Conservation (phyloP, 1,140 invertebrate genomes). For the Macrobrachium nipponense region DNA sequence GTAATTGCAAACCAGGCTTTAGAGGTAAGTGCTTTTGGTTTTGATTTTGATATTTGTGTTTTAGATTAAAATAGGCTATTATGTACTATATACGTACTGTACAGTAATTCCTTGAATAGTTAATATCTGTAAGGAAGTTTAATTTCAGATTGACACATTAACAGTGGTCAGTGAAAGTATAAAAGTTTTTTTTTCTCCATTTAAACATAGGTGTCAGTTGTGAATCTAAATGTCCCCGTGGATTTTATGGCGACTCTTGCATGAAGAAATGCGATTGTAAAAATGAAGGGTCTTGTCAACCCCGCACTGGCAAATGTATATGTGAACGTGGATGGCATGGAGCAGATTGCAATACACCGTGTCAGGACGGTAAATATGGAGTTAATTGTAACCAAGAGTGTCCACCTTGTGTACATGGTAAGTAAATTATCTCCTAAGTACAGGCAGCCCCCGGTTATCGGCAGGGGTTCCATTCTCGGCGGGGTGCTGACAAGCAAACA, state of each 20-base stretch:
- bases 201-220: constrained; percentile 78
- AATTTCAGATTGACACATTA: no score
- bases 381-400: constrained; percentile 84
- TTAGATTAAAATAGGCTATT: background rate
- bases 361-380: constrained; percentile 83
- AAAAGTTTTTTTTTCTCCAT: background rate
- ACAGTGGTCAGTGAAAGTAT: background rate
- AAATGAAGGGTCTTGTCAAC: constrained; percentile 86
- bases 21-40: constrained; percentile 74
- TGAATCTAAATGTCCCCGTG: constrained; percentile 83
- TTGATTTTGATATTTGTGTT: constrained; percentile 5
- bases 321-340: constrained; percentile 90
- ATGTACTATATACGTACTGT: no score
- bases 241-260: constrained; percentile 84
- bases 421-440: constrained; percentile 58
- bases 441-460: no score
- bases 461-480: no score
- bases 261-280: constrained; percentile 84
- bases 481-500: no score
- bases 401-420: constrained; percentile 76
- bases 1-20: constrained; percentile 84
- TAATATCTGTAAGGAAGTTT: no score
- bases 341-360: constrained; percentile 78
- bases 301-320: constrained; percentile 81
- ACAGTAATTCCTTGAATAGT: background rate